Evolutionary conservation across 2,113 vertebrate genomes (phyloP), one percentile per base, ranked within the genome.

Genomic region (Junco hyemalis): DNA sequence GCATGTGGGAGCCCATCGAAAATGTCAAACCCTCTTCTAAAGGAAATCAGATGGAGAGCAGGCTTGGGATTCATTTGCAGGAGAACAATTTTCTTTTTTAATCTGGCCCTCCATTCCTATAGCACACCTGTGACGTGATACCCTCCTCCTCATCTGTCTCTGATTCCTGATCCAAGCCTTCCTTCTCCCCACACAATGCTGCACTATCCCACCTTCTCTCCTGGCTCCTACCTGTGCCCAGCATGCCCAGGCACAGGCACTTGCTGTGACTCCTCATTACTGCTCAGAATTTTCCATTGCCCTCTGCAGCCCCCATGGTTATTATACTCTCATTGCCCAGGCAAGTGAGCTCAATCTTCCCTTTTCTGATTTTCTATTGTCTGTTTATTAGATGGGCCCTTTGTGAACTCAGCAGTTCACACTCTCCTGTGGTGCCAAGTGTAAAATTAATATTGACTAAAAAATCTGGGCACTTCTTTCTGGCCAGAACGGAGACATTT

Each of bases 371-470:
- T 93, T 94, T 94, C 92, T 81, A 91, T 95, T 96, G 96, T 97
- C 96, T 97, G 95, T 96, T 97, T 97, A 97, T 97, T 92, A 96
- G 95, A 90, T 56, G 61, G 95, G 74, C 95, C 92, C 93, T 93
- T 91, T 90, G 88, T 95, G 96, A 97, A 95, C 95, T 95, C 96
- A 95, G 95, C 95, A 86, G 92, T 92, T 97, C 93, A 90, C 86
- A 82, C 73, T 93, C 69, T 93, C 90, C 95, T 93, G 94, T 86
- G 84, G 96, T 90, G 94, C 96, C 97, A 97, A 97, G 96, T 97
- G 95, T 96, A 97, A 97, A 97, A 97, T 97, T 96, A 97, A 97
- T 97, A 97, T 97, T 93, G 97, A 96, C 97, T 95, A 90, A 95
- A 96, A 97, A 97, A 95, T 93, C 94, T 94, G 96, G 95, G 95